phyloP scores from a whole-genome alignment of 2,797 vertebrate genomes.

The Triplophysa bombifrons region DNA sequence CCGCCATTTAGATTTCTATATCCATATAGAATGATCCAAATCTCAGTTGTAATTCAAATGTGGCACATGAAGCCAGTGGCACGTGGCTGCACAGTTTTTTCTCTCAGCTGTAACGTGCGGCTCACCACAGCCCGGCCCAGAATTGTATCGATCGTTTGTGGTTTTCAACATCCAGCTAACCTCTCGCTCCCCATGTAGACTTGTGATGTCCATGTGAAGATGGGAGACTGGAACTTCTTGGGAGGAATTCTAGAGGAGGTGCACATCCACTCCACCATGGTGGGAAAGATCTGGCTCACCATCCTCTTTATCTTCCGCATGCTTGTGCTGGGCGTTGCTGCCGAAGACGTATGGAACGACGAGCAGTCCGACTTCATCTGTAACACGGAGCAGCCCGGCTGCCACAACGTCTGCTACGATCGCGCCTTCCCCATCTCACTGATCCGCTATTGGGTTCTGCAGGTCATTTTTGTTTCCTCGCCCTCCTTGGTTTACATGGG shows the following conservation, averaged over 20 bases:
- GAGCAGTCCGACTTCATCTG: conserved; percentile 90
- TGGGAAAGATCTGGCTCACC: conserved; percentile 87
- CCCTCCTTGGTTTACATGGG: conserved; percentile 92
- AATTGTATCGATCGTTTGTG: not conserved
- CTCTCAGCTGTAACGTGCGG: not conserved
- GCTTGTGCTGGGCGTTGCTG: conserved; percentile 86
- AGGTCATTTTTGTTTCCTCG: conserved; percentile 90
- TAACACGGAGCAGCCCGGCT: conserved; percentile 89
- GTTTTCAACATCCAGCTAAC: not conserved
- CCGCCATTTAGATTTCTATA: not conserved
- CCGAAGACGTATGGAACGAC: conserved; percentile 90
- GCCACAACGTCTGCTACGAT: conserved; percentile 88
- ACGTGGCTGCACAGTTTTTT: not conserved
- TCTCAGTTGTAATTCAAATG: not conserved
- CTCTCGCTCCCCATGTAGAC: not conserved
- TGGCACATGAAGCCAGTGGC: not conserved
- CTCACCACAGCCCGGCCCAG: not conserved
- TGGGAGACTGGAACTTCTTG: conserved; percentile 93
- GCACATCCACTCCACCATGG: conserved; percentile 89
- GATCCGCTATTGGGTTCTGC: conserved; percentile 90
- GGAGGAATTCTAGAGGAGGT: conserved; percentile 91
- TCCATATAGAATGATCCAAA: not conserved
- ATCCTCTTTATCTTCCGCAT: conserved; percentile 92
- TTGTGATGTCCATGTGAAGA: conserved; percentile 71
- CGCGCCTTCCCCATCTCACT: conserved; percentile 90